These are phyloP conservation scores for Apogon hyalosoma DNA, from an alignment of 2,797 vertebrate genomes.

Conservation along the genomic window DNA sequence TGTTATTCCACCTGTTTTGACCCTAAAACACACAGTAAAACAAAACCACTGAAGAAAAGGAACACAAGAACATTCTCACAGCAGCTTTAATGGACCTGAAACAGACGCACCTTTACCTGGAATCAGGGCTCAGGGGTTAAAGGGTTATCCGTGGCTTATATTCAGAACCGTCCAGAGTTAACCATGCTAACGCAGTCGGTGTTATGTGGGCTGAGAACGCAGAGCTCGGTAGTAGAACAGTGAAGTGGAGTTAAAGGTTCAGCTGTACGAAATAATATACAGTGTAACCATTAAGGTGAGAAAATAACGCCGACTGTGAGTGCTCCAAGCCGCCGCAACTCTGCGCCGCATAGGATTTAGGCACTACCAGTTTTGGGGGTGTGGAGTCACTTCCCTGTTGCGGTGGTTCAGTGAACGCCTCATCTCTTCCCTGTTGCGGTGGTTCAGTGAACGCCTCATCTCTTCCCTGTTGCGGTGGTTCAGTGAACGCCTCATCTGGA, in stretches of 20 bases:
- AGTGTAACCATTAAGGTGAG: too few species aligned
- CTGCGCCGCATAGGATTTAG: too few species aligned
- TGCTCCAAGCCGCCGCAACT: too few species aligned
- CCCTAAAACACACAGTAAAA: too few species aligned
- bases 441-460: constrained; percentile 40
- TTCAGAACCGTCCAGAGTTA: constrained; percentile 31
- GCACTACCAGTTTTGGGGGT: constrained; percentile 36
- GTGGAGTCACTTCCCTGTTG: constrained; percentile 65
- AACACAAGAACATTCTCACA: too few species aligned
- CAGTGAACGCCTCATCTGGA: constrained; percentile 37
- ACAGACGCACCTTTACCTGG: too few species aligned
- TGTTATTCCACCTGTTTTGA: too few species aligned
- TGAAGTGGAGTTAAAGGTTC: too few species aligned
- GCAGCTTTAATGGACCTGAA: too few species aligned
- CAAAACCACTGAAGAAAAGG: too few species aligned
- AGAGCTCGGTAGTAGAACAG: constrained; percentile 53
- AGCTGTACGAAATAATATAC: too few species aligned
- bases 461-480: constrained; percentile 54
- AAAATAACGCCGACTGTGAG: too few species aligned
- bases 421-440: constrained; percentile 51
- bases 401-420: constrained; percentile 40
- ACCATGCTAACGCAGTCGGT: constrained; percentile 13
- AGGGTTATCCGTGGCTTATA: not conserved
- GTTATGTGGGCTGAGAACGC: constrained; percentile 37
- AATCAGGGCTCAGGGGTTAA: not conserved